phyloP scores from a whole-genome alignment of 2,113 vertebrate genomes.

The Phylloscopus trochiloides region DNA sequence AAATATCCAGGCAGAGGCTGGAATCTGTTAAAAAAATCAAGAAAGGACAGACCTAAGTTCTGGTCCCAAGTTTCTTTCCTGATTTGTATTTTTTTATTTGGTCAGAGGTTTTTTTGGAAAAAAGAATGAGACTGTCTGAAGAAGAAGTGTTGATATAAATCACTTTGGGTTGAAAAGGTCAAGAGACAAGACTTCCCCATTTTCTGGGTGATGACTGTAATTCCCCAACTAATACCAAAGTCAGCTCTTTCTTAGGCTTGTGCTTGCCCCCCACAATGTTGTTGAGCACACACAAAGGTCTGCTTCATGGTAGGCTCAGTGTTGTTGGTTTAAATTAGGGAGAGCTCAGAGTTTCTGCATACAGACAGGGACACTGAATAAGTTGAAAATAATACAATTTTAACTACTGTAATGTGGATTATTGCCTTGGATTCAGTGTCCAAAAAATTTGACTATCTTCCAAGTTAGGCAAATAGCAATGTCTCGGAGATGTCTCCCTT shows the following conservation, averaged over 20 bases:
- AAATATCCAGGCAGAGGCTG: neutral
- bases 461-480: neutral
- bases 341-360: neutral
- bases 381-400: neutral
- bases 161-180: neutral
- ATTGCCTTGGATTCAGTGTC: neutral
- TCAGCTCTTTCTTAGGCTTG: neutral
- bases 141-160: neutral
- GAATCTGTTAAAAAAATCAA: neutral
- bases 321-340: neutral
- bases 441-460: neutral
- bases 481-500: neutral
- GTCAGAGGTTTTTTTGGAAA: neutral
- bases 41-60: neutral
- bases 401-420: neutral
- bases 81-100: neutral
- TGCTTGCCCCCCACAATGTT: neutral
- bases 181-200: neutral
- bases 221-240: neutral
- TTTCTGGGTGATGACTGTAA: neutral
- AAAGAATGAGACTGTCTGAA: neutral
- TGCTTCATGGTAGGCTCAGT: neutral
- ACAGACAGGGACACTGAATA: neutral
- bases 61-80: neutral
- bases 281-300: neutral